Base-by-base conservation (phyloP, 2,888 invertebrate genomes). In the Tholera decimalis region DNA sequence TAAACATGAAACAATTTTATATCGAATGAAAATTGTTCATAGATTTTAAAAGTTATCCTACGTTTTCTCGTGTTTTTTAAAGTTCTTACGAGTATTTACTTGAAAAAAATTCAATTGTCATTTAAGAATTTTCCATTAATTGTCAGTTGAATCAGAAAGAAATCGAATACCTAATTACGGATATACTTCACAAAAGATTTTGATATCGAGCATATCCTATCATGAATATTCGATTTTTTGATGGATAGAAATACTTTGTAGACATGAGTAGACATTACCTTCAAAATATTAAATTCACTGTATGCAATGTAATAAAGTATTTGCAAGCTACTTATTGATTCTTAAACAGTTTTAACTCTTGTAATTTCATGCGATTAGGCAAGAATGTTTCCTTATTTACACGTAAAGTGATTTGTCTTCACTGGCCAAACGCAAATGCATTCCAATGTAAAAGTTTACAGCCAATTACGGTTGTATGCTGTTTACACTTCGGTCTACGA, bases 311-410 rank as follows among this genome's bases (percentile, higher is more conserved):
- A 26, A 24, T 8, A 35, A 49, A 26, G 20, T 49, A 47, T 58
- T 54, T 9, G 24, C n/a, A 44, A 54, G 37, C 22, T 30, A 44
- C 11, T 26, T 28, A 54, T 1, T 53, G 35, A 15, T 28, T 56
- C 26, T 26, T 41, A 30, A 5, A 43, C 26, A 59, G 8, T 20
- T 39, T 44, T 57, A 46, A 28, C n/a, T 39, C 43, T 24, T 28
- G 28, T 65, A 73, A 78, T 55, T 64, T 61, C 62, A 71, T 65
- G 74, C 41, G 73, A 69, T 69, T 69, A 74, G 54, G 60, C 50
- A 73, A 69, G 58, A 75, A 71, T 66, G 67, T 67, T 79, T 60
- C 62, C 59, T 71, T 71, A 75, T 72, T 82, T 54, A 69, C 67
- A 74, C 59, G 54, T 66, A 65, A 55, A 79, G 53, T 62, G 60